These are phyloP conservation scores for Fulica atra DNA, from an alignment of 2,113 vertebrate genomes.

Conservation along the genomic window DNA sequence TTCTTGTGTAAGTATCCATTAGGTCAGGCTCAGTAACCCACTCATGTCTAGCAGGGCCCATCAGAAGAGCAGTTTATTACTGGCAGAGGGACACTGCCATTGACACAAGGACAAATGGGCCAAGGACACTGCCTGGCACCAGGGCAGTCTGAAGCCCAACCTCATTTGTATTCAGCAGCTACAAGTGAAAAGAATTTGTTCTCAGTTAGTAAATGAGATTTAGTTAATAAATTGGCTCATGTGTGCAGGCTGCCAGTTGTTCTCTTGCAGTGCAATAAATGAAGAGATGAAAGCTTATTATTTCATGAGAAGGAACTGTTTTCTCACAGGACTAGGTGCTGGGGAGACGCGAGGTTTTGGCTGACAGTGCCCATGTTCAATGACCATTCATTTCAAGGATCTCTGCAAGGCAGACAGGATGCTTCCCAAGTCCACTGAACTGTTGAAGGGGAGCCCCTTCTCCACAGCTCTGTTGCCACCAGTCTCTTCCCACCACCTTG, in stretches of 20 bases:
- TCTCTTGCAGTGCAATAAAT: neutral
- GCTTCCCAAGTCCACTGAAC: neutral
- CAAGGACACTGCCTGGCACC: neutral
- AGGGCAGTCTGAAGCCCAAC: neutral
- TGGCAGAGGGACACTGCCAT: neutral
- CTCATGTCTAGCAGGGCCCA: neutral
- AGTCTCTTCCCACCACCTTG: neutral
- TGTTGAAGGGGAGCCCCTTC: neutral
- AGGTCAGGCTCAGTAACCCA: neutral
- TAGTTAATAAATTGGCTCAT: constrained; percentile 28
- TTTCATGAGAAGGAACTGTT: neutral
- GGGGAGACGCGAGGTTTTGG: neutral
- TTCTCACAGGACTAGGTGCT: neutral
- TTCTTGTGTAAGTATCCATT: neutral
- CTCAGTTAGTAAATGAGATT: constrained; percentile 31
- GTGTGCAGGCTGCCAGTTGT: constrained; percentile 10
- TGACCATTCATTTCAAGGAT: neutral
- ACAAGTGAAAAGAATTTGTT: neutral
- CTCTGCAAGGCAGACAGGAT: neutral
- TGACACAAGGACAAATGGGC: neutral
- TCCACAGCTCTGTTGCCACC: neutral
- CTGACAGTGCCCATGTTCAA: neutral
- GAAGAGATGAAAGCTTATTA: constrained; percentile 10
- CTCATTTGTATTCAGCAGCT: neutral
- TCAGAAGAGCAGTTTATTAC: neutral